phyloP scores from a whole-genome alignment of 2,797 vertebrate species.

The Mergus octosetaceus region DNA sequence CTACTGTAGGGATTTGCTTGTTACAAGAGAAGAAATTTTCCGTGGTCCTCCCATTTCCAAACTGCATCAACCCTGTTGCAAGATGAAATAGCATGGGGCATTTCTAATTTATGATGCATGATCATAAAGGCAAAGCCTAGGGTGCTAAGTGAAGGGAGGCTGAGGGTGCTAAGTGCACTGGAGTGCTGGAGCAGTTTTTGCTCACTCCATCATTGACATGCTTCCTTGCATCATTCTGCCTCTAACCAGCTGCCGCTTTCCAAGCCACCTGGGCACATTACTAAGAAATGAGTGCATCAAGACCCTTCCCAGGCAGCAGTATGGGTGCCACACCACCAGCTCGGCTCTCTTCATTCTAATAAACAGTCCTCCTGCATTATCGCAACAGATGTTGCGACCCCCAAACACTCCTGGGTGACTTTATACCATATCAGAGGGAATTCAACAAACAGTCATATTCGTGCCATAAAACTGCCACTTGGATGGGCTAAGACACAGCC shows the following conservation, averaged over 20 bases:
- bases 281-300: neutral
- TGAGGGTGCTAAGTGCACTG: neutral
- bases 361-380: neutral
- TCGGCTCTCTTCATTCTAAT: neutral
- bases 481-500: neutral
- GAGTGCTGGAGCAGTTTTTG: neutral
- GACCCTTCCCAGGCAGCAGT: neutral
- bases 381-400: rapidly evolving
- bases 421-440: neutral
- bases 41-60: neutral
- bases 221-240: neutral
- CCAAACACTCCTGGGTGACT: neutral
- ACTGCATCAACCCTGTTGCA: neutral
- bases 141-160: neutral
- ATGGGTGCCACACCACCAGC: neutral
- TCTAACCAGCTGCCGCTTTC: neutral
- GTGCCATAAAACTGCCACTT: neutral
- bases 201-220: neutral
- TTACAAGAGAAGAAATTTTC: neutral
- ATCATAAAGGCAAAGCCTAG: neutral
- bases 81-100: neutral
- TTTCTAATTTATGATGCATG: neutral
- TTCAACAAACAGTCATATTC: neutral
- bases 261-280: neutral
- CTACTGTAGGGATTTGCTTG: neutral